Evolutionary conservation across 2,113 vertebrate species (phyloP), one percentile per base, ranked within the genome.

Genomic region (Procapra przewalskii): DNA sequence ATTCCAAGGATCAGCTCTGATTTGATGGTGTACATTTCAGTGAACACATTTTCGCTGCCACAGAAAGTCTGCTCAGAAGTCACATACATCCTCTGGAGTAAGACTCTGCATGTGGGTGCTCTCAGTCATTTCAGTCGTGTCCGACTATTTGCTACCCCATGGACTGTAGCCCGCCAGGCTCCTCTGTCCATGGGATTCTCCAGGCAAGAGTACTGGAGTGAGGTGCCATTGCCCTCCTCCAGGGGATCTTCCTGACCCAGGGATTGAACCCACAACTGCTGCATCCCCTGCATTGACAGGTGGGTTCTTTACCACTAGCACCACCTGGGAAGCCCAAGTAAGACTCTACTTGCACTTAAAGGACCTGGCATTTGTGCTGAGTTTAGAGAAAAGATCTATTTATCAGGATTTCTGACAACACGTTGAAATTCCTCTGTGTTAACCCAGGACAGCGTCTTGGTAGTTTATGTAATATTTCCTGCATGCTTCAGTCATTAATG

Each of bases 31-130:
- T 96, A 96, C 15, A 95, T 97, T 96, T 98, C 57, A 97, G 96
- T 96, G 98, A 98, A 98, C 94, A 96, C 85, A 88, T 92, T 98
- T 97, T 95, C 82, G 3, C 93, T 95, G 97, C 96, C 97, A 97
- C 90, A 96, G 95, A 96, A 98, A 98, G 95, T 96, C 96, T 97
- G 92, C 97, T 98, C 95, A 95, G 96, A 98, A 98, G 94, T 96
- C 87, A 94, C 96, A 91, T 50, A 91, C 97, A 93, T 98, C 97
- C 95, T 94, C 97, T 97, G 91, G 97, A 97, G 97, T 25, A 77
- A 77, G 71, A 77, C 71, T 43, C 23, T 77, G 40, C 40, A 75
- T 25, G 21, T 75, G n/a, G 12, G n/a, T 12, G 21, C 4, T 7
- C 19, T 75, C n/a, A 75, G 40, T 27, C 40, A 77, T 43, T 77